Conservation (phyloP, 2,113 vertebrate species). For the Sebastes fasciatus region DNA sequence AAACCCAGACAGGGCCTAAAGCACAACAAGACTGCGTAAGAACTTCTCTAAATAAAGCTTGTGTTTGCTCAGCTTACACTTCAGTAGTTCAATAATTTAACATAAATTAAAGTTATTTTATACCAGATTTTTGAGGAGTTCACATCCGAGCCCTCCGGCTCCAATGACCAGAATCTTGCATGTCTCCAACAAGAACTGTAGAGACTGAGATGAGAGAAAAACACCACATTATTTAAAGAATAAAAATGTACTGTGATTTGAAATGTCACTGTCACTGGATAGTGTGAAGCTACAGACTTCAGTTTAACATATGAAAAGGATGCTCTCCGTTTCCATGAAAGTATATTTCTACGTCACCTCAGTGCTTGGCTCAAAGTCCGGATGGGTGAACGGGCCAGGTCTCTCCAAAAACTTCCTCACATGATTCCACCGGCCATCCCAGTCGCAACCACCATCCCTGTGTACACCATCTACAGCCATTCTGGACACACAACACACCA, state of each 20-base stretch:
- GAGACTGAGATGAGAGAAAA: slow-evolving; percentile 81
- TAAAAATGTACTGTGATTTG: not conserved
- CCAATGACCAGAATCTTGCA: slow-evolving; percentile 97
- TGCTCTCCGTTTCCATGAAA: not conserved
- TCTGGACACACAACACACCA: slow-evolving; percentile 89
- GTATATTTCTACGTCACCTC: slow-evolving; percentile 85
- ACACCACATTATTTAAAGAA: not conserved
- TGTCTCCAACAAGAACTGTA: slow-evolving; percentile 94
- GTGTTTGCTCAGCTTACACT: not conserved
- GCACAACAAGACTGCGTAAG: slow-evolving; percentile 12
- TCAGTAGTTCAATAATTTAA: not conserved
- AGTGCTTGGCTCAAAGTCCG: slow-evolving; percentile 97
- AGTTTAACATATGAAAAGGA: not conserved
- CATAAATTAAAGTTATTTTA: not conserved
- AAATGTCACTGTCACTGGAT: not conserved
- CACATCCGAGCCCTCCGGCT: slow-evolving; percentile 95
- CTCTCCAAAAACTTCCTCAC: slow-evolving; percentile 97
- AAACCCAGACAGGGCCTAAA: slow-evolving; percentile 94
- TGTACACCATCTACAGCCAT: slow-evolving; percentile 98
- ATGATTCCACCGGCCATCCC: slow-evolving; percentile 98
- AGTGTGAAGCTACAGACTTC: not conserved
- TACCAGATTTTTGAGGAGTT: slow-evolving; percentile 98
- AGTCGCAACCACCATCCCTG: slow-evolving; percentile 90
- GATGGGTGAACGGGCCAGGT: slow-evolving; percentile 97
- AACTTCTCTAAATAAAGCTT: not conserved